Conservation (phyloP, 1,140 invertebrate genomes). For the Hermetia illucens region DNA sequence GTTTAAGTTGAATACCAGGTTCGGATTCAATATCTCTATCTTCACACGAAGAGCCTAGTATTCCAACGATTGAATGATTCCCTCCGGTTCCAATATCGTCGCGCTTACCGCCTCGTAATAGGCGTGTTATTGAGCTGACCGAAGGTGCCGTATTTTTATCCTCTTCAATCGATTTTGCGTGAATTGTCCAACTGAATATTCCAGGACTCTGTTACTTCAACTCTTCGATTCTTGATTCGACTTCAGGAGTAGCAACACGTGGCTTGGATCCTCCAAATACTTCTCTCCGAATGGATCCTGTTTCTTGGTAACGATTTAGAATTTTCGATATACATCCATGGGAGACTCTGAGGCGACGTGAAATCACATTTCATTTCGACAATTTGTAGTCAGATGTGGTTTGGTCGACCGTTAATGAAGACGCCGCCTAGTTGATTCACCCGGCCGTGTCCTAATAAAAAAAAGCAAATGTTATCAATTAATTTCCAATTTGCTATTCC, state of each 20-base stretch:
- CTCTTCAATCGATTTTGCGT: constrained; percentile 68
- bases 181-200: constrained; percentile 89
- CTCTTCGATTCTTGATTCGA: constrained; percentile 77
- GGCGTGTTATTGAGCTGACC: constrained; percentile 65
- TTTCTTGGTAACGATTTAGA: constrained; percentile 65
- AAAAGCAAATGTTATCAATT: too few relatives aligned
- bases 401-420: constrained; percentile 77
- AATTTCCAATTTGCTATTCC: too few relatives aligned
- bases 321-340: constrained; percentile 82
- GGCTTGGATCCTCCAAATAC: constrained; percentile 76
- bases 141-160: constrained; percentile 67
- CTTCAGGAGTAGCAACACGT: constrained; percentile 66
- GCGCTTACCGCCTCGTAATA: constrained; percentile 55
- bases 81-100: constrained; percentile 48
- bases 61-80: constrained; percentile 75
- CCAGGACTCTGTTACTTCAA: constrained; percentile 80
- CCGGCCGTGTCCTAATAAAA: constrained; percentile 63
- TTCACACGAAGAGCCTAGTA: constrained; percentile 69
- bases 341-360: constrained; percentile 65
- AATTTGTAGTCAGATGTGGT: constrained; percentile 69
- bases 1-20: constrained; percentile 70
- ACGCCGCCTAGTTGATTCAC: constrained; percentile 79
- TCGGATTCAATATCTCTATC: constrained; percentile 76
- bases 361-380: constrained; percentile 78
- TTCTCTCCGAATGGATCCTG: constrained; percentile 73